A percentile compares a stretch with the other conserved stretches of the same genome.
phyloP scores from a whole-genome alignment of 2,113 vertebrate genomes.

The Pyxicephalus adspersus region DNA sequence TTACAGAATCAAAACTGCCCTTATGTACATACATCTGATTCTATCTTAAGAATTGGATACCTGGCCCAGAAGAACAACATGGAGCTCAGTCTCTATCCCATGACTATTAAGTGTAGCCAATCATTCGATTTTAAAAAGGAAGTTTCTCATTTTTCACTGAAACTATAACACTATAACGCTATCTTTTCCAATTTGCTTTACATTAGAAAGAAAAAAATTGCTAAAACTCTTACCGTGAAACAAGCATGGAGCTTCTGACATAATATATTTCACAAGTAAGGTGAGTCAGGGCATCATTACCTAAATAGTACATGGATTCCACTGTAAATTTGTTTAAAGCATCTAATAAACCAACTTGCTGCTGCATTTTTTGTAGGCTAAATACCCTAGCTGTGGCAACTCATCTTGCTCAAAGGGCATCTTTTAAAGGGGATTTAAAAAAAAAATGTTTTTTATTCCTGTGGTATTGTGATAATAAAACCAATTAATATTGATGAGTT shows the following conservation, averaged over 20 bases:
- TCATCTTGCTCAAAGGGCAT: not conserved
- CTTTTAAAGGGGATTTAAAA: not conserved
- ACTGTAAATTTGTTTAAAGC: not conserved
- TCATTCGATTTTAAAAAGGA: constrained; percentile 33
- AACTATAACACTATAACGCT: not conserved
- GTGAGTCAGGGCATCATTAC: not conserved
- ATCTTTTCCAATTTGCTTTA: constrained; percentile 8
- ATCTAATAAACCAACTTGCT: not conserved
- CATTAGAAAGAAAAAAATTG: not conserved
- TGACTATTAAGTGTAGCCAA: constrained; percentile 41
- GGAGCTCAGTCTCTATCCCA: constrained; percentile 7
- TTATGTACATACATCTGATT: constrained; percentile 13
- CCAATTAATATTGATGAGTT: no score
- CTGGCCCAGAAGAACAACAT: constrained; percentile 37
- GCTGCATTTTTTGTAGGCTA: not conserved
- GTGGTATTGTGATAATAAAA: no score
- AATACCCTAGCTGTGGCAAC: not conserved
- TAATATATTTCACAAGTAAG: not conserved
- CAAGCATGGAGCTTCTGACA: not conserved
- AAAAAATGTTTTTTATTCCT: no score
- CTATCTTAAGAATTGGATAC: constrained; percentile 56
- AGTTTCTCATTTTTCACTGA: constrained; percentile 49
- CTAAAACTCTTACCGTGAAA: not conserved
- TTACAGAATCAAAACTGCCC: constrained; percentile 6
- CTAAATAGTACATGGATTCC: not conserved